phyloP scores from a whole-genome alignment of 2,888 invertebrate species.

The Chrysopilus asiliformis region DNA sequence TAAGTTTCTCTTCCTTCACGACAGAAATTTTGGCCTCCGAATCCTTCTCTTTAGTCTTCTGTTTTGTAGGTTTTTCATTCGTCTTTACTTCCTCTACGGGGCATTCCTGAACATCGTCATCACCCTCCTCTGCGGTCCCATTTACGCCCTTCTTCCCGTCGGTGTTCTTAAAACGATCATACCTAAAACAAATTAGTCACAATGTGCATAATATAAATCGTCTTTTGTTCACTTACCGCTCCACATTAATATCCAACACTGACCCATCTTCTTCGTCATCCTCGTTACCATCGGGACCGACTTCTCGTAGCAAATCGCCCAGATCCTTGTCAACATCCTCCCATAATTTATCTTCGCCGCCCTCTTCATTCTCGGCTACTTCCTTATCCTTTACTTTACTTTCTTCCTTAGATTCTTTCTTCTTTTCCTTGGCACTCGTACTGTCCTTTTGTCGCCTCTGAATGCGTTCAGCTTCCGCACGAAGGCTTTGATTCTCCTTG shows the following conservation, averaged over 20 bases:
- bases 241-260: conserved; percentile 35
- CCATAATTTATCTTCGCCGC: conserved; percentile 59
- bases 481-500: conserved; percentile 61
- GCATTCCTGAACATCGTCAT: too few relatives aligned
- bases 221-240: conserved; percentile 35
- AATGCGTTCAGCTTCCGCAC: conserved; percentile 56
- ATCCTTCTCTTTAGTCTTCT: too few relatives aligned
- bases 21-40: too few relatives aligned
- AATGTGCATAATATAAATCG: background rate
- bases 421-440: conserved; percentile 15
- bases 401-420: conserved; percentile 18
- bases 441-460: conserved; percentile 43
- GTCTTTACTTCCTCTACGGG: too few relatives aligned
- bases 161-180: conserved; percentile 50
- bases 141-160: conserved; percentile 36
- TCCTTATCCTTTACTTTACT: conserved; percentile 56
- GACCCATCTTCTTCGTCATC: conserved; percentile 56
- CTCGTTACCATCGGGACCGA: conserved; percentile 55
- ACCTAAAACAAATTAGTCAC: conserved; percentile 32
- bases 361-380: conserved; percentile 33
- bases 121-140: conserved; percentile 34
- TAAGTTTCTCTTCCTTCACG: too few relatives aligned
- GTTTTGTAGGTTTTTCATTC: too few relatives aligned
- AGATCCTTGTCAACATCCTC: conserved; percentile 71
- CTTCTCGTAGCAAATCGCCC: conserved; percentile 58